Conservation (phyloP, 2,888 invertebrate genomes). For the Hirtodrosophila confusa region DNA sequence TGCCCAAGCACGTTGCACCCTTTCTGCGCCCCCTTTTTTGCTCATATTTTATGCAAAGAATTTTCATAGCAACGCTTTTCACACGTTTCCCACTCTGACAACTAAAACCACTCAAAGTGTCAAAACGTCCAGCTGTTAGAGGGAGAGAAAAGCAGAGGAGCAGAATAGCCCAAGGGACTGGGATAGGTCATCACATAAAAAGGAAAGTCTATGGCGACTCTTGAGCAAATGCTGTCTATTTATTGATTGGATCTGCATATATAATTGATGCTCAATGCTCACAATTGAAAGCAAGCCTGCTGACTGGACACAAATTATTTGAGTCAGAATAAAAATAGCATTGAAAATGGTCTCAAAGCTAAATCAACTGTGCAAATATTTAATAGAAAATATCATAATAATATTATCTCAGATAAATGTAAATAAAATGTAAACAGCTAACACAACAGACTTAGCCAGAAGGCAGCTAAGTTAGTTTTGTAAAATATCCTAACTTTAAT, state of each 20-base stretch:
- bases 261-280: constrained; percentile 45
- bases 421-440: too few relatives aligned
- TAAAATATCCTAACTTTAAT: too few relatives aligned
- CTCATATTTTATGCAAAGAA: constrained; percentile 52
- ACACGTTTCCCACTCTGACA: constrained; percentile 51
- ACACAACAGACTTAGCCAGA: too few relatives aligned
- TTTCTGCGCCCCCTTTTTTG: neutral
- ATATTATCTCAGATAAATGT: too few relatives aligned
- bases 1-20: constrained; percentile 17
- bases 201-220: constrained; percentile 12
- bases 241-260: constrained; percentile 63
- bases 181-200: constrained; percentile 9
- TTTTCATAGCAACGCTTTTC: constrained; percentile 49
- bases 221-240: constrained; percentile 25
- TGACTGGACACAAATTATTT: neutral
- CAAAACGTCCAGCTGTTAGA: constrained; percentile 46
- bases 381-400: too few relatives aligned
- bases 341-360: neutral
- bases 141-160: neutral
- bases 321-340: neutral
- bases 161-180: neutral
- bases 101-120: constrained; percentile 69
- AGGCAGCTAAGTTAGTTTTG: too few relatives aligned
- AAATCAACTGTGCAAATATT: neutral
- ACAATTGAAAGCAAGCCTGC: neutral